Percentiles rank a stretch among this genome's conserved stretches.
Conservation (phyloP, 2,113 vertebrate species). For the Oreocharis arfaki region DNA sequence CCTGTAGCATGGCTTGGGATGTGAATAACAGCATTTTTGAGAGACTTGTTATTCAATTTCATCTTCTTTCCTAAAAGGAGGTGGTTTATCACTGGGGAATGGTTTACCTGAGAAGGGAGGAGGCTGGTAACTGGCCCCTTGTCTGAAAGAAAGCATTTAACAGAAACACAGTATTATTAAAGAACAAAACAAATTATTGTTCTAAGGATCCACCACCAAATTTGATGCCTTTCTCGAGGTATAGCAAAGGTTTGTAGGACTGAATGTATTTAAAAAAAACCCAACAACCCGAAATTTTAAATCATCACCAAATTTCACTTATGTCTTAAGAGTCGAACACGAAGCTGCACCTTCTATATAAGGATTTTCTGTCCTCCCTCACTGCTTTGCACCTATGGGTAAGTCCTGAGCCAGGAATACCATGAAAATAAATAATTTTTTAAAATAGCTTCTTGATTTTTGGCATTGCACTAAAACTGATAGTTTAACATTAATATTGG, state of each 20-base stretch:
- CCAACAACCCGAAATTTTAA: not conserved
- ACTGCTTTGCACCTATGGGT: not conserved
- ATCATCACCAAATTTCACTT: not conserved
- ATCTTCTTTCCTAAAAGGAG: constrained; percentile 92
- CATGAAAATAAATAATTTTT: not conserved
- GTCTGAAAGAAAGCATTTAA: constrained; percentile 76
- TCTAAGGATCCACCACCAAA: not conserved
- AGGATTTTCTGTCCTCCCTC: not conserved
- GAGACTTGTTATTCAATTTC: constrained; percentile 65
- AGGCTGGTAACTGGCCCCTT: constrained; percentile 90
- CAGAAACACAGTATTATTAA: not conserved
- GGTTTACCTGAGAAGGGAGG: constrained; percentile 89
- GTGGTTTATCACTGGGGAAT: constrained; percentile 92
- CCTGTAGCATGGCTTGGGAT: constrained; percentile 67
- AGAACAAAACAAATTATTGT: not conserved
- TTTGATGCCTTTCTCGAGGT: not conserved
- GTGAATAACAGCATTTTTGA: constrained; percentile 75
- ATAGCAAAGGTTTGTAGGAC: not conserved
- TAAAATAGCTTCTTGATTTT: not conserved
- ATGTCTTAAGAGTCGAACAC: not conserved
- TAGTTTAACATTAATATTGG: not conserved
- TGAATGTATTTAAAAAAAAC: not conserved
- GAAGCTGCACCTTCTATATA: not conserved
- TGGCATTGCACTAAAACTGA: not conserved
- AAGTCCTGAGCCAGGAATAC: not conserved